A percentile compares a stretch with the other conserved stretches of the same genome.
Evolutionary conservation across 2,113 vertebrate genomes (phyloP).

Genomic region (Festucalex cinctus): DNA sequence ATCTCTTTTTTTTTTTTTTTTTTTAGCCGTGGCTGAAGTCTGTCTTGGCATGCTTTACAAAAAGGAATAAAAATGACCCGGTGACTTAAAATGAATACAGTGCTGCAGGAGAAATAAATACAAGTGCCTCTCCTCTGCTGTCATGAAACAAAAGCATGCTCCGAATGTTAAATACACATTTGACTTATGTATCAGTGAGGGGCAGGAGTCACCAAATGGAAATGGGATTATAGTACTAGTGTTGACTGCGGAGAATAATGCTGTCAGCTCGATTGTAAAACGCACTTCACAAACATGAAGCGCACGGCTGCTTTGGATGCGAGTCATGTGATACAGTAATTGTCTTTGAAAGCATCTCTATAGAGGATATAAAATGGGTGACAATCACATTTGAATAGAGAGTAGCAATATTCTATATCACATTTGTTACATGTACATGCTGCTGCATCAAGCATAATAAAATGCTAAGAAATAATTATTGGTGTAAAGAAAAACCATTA

Average conservation of each 20-base stretch:
- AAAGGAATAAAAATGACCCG: conserved; percentile 60
- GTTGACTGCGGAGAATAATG: conserved; percentile 37
- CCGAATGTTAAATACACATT: conserved; percentile 65
- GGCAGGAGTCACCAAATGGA: conserved; percentile 57
- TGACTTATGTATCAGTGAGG: conserved; percentile 59
- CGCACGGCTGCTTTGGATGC: conserved; percentile 31
- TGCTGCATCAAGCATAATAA: too few species aligned
- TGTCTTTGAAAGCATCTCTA: conserved; percentile 36
- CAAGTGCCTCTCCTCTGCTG: conserved; percentile 50
- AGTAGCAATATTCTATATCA: not conserved
- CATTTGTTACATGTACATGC: not conserved
- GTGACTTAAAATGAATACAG: conserved; percentile 48
- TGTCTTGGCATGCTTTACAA: conserved; percentile 49
- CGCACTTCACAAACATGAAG: conserved; percentile 44
- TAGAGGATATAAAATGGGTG: conserved; percentile 37
- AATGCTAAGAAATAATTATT: too few species aligned
- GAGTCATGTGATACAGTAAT: conserved; percentile 43
- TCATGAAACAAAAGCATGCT: conserved; percentile 45
- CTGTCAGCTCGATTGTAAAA: conserved; percentile 55
- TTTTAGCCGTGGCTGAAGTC: conserved; percentile 37
- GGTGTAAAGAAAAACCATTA: too few species aligned
- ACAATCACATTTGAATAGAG: conserved; percentile 16
- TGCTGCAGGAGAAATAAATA: conserved; percentile 54
- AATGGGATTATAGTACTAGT: conserved; percentile 59
- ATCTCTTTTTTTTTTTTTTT: conserved; percentile 45